Evolutionary conservation across 2,113 vertebrate genomes (phyloP).

Genomic region (mouse (Mus musculus)): DNA sequence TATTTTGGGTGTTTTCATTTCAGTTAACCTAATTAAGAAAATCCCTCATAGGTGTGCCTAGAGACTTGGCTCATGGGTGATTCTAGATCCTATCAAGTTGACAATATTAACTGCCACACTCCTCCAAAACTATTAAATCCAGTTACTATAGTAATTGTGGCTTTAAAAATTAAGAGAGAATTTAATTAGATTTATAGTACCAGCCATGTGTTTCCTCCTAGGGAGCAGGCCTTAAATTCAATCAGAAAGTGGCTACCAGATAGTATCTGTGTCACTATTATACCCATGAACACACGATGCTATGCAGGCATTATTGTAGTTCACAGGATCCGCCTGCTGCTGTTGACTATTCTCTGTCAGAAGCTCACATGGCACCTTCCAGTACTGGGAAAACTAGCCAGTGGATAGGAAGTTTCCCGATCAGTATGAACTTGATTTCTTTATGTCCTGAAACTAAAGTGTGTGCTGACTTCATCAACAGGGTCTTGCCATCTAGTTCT

Average conservation of each 20-base stretch:
- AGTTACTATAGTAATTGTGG: background rate
- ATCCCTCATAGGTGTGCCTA: background rate
- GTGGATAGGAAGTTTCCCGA: background rate
- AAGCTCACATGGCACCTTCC: background rate
- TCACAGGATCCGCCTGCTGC: background rate
- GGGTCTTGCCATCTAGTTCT: background rate
- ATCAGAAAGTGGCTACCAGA: background rate
- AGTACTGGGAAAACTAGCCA: background rate
- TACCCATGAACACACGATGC: background rate
- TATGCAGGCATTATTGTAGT: background rate
- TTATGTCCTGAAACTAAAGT: background rate
- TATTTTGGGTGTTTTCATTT: background rate
- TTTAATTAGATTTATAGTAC: background rate
- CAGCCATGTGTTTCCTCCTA: background rate
- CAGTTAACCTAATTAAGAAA: background rate
- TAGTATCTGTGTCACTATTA: background rate
- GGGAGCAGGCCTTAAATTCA: background rate
- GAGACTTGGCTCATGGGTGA: background rate
- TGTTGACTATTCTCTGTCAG: background rate
- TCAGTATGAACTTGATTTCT: background rate
- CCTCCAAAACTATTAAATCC: background rate
- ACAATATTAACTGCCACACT: background rate
- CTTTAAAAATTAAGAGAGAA: background rate
- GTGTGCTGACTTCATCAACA: background rate
- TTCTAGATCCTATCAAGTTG: background rate